Conservation (phyloP, 2,113 vertebrate species). For the Craseonycteris thonglongyai region DNA sequence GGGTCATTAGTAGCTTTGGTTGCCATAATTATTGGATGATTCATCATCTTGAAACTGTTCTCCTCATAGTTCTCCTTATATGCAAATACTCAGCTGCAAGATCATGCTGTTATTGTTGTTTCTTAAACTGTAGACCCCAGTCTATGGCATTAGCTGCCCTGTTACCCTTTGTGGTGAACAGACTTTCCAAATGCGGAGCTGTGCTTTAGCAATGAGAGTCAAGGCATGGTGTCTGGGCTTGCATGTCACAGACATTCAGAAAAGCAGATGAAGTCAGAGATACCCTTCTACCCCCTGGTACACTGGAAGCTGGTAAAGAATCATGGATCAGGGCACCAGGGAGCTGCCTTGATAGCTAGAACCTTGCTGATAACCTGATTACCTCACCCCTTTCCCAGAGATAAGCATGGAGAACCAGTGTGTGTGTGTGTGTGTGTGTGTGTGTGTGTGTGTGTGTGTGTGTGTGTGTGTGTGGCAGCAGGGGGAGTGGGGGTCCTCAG, state of each 20-base stretch:
- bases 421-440: no score
- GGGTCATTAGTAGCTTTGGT: conserved; percentile 8
- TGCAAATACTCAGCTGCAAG: neutral
- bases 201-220: neutral
- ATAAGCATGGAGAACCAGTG: neutral
- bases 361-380: neutral
- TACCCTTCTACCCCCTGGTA: neutral
- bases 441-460: no score
- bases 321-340: neutral
- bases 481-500: neutral
- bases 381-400: neutral
- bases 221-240: neutral
- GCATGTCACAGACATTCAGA: neutral
- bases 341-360: neutral
- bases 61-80: neutral
- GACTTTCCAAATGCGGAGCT: neutral
- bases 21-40: conserved; percentile 25
- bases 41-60: neutral
- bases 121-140: neutral
- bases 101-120: neutral
- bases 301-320: neutral
- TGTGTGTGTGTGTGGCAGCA: no score
- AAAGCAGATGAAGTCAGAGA: neutral
- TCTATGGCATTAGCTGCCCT: neutral
- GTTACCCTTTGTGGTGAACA: neutral